Evolutionary conservation across 2,888 invertebrate species (phyloP), one percentile per base, ranked within the genome.

Genomic region (Hypsopygia costalis): DNA sequence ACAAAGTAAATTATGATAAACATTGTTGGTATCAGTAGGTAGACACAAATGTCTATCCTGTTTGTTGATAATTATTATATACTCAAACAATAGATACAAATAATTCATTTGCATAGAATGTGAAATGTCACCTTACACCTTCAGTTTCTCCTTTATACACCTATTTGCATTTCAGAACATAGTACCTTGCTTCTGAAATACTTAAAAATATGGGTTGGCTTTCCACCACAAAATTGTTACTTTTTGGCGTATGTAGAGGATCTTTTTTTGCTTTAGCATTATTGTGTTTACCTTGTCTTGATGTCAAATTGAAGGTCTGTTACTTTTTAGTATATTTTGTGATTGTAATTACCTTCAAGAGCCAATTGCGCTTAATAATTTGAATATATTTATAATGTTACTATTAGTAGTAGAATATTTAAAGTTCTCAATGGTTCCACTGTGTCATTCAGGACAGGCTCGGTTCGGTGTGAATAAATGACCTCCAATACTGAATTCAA

Each of bases 391-490:
- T 9, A 35, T 11, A 27, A 11, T 34, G 38, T 47, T 47, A 38
- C 42, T 44, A 34, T 34, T 40, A 38, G 37, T 40, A 44, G 44
- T n/a, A n/a, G n/a, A n/a, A n/a, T n/a, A n/a, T n/a, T 27, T n/a
- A 36, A 36, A 29, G 31, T 37, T 46, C 43, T 41, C 2, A 3
- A 16, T n/a, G n/a, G n/a, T n/a, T 16, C 4, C 16, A 16, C 16
- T 3, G 4, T 16, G 36, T 45, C 44, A 55, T 61, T 60, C 60
- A 65, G 57, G 56, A 11, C 27, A 32, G 31, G 48, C 62, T 55
- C 56, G 51, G 54, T n/a, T 54, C 52, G 61, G 49, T 49, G 52
- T 51, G 61, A 63, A 61, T 67, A 58, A 63, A 70, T 65, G 61
- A 53, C 51, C 58, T 54, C 57, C 47, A 52, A 49, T 51, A 58